Base-by-base conservation (phyloP, 2,888 invertebrate species). In the Drosophila anceps region DNA sequence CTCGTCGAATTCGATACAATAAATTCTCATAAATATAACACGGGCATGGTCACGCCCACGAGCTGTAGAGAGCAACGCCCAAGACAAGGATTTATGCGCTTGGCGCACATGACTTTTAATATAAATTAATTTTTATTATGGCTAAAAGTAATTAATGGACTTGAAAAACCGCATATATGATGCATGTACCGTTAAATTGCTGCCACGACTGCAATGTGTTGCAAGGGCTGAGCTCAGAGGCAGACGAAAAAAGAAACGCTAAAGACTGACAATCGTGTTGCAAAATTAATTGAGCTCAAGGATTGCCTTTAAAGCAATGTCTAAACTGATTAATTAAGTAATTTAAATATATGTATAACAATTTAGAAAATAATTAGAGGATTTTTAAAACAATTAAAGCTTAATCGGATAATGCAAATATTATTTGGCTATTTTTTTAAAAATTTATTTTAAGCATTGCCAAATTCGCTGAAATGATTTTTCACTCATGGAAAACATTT, bases 91-190 rank as follows among this genome's bases (percentile, higher is more conserved):
- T 85, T 85, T 85, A 85, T 85, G 84, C 82, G 79, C 65, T 51
- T 69, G 82, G 59, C 71, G 86, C 82, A 73, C 76, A 80, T 86
- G 85, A 85, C 88, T 85, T 85, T 88, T 84, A 85, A 85, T 85
- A 85, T 88, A 88, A 85, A 85, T 85, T 85, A 85, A 85, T 85
- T 85, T 88, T 88, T 85, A 88, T 88, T 85, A 86, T 82, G 82
- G 83, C 82, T 78, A 82, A 88, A 85, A 85, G 88, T 85, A 85
- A 85, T 85, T 85, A 85, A 85, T 85, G 85, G 86, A 86, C 82
- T 83, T 80, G 75, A 73, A 79, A 82, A 83, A 81, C 69, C 78
- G 68, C 73, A 81, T 73, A 76, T 73, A 83, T 85, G 83, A 81
- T 77, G 81, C 78, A 88, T 88, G 83, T 66, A 70, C 57, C 76